Conservation (phyloP, 2,888 invertebrate genomes). For the Stictocephala bisonia region DNA sequence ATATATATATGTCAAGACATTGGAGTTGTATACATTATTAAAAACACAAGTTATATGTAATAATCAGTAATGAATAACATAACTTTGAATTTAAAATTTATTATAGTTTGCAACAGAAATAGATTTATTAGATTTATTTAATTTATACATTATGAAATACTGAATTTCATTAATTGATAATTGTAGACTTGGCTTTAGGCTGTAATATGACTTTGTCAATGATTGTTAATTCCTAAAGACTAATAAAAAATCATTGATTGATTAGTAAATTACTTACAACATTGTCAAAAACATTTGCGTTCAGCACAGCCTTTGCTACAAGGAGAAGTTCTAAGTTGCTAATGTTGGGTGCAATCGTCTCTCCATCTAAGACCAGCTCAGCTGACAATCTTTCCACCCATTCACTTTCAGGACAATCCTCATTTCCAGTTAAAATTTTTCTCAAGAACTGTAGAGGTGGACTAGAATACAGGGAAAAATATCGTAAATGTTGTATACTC, state of each 20-base stretch:
- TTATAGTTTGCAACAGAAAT: no score
- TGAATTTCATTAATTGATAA: no score
- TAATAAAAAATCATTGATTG: conserved; percentile 20
- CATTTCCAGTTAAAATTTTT: not conserved
- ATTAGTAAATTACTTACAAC: conserved; percentile 50
- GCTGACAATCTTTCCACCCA: conserved; percentile 62
- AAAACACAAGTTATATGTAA: no score
- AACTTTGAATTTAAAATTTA: no score
- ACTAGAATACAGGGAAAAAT: not conserved
- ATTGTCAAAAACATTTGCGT: conserved; percentile 56
- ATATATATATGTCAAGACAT: no score
- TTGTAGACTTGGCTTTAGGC: no score
- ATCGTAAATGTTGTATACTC: no score
- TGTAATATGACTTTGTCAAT: no score
- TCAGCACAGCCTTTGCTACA: conserved; percentile 61
- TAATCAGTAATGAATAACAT: no score
- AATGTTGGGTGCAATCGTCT: conserved; percentile 75
- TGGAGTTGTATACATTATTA: no score
- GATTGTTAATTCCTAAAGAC: not conserved
- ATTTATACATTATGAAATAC: no score
- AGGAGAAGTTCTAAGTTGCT: conserved; percentile 68
- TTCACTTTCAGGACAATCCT: conserved; percentile 56
- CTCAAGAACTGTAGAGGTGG: not conserved
- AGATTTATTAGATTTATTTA: no score
- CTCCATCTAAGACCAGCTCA: conserved; percentile 70